Conservation (phyloP, 2,888 invertebrate species). For the Buathra laborator region DNA sequence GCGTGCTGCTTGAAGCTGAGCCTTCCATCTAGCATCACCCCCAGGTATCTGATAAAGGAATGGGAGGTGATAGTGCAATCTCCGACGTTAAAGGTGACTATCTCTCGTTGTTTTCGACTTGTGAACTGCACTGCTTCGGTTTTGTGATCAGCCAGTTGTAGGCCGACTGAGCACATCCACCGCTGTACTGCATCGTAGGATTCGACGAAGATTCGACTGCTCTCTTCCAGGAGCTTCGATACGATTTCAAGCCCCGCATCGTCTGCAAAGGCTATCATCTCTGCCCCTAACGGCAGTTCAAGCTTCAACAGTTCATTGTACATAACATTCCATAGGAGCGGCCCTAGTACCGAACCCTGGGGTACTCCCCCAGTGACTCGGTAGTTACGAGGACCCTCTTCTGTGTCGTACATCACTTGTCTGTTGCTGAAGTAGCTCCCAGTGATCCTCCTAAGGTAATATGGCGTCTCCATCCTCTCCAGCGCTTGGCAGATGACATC, state of each 20-base stretch:
- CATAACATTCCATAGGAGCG: constrained; percentile 56
- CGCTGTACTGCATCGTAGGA: not conserved
- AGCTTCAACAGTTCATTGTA: constrained; percentile 27
- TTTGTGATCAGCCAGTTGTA: no score
- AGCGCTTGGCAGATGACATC: constrained; percentile 46
- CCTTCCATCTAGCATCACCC: constrained; percentile 64
- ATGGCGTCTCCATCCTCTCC: constrained; percentile 48
- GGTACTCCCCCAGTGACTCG: constrained; percentile 61
- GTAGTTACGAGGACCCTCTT: constrained; percentile 44
- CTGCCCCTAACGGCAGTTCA: constrained; percentile 7
- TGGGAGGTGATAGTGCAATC: not conserved
- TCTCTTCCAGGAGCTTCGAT: constrained; percentile 43
- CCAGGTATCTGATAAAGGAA: constrained; percentile 65
- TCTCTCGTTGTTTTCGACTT: no score
- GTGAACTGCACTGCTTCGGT: no score
- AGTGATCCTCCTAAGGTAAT: constrained; percentile 66
- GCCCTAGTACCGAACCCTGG: constrained; percentile 60
- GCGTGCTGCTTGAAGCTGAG: constrained; percentile 57
- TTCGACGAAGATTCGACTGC: not conserved
- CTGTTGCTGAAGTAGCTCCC: constrained; percentile 67
- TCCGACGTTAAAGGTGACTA: not conserved
- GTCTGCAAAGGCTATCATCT: constrained; percentile 44
- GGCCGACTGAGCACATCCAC: not conserved
- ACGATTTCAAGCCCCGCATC: constrained; percentile 47
- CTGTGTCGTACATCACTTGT: constrained; percentile 62